These are phyloP conservation scores for Enteromius mattozi DNA, from an alignment of 2,797 vertebrate genomes.

Conservation along the genomic window DNA sequence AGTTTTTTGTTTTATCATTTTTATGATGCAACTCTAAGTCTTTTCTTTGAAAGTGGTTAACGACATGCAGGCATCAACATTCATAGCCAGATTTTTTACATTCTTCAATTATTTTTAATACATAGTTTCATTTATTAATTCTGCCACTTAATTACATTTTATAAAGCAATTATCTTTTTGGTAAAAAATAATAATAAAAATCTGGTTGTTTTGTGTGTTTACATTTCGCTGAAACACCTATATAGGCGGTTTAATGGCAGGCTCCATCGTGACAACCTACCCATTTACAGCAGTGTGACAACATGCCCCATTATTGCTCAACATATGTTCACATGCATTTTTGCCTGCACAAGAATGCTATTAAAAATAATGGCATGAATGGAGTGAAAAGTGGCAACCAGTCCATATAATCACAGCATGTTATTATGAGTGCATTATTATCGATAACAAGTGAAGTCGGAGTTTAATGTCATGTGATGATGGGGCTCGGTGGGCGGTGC, in stretches of 20 bases:
- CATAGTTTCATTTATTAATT: neutral
- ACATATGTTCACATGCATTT: neutral
- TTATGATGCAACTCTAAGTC: neutral
- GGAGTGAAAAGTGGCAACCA: neutral
- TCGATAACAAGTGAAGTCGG: neutral
- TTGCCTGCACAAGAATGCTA: neutral
- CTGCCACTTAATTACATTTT: neutral
- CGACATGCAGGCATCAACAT: neutral
- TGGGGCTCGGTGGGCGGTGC: constrained; percentile 28
- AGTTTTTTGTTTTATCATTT: neutral
- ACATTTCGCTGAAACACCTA: neutral
- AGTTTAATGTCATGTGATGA: constrained; percentile 41
- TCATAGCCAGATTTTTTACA: too few relatives aligned
- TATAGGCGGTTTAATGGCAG: neutral
- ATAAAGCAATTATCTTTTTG: neutral
- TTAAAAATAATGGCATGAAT: neutral
- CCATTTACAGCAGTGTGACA: neutral
- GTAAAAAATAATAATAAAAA: too few relatives aligned
- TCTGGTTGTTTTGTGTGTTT: neutral
- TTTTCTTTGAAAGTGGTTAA: neutral
- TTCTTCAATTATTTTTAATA: neutral
- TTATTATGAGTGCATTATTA: neutral
- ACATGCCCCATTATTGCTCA: neutral
- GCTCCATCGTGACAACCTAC: too few relatives aligned
- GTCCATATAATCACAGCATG: too few relatives aligned